A percentile compares a stretch with the other conserved stretches of the same genome.
These are phyloP conservation scores for Bos indicus DNA, from an alignment of 2,113 vertebrate genomes.

Conservation along the genomic window DNA sequence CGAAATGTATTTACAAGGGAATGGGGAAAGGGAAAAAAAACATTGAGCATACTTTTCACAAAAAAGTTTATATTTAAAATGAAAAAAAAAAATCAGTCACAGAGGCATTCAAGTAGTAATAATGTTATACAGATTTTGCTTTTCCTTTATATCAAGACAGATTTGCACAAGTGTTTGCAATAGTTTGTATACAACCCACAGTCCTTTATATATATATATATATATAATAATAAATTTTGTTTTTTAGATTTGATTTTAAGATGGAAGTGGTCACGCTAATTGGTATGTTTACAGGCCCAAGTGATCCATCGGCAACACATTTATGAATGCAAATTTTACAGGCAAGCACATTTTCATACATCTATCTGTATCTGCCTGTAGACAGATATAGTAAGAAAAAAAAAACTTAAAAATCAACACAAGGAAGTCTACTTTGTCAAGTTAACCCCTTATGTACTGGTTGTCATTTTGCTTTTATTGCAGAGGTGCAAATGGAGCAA, in stretches of 20 bases:
- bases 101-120: slow-evolving; percentile 99
- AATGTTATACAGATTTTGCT: slow-evolving; percentile 97
- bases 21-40: slow-evolving; percentile 85
- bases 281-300: slow-evolving; percentile 85
- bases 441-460: slow-evolving; percentile 88
- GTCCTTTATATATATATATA: slow-evolving; percentile 82
- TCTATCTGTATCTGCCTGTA: slow-evolving; percentile 80
- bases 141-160: slow-evolving; percentile 90
- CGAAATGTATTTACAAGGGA: slow-evolving; percentile 96
- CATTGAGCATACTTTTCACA: slow-evolving; percentile 98
- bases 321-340: slow-evolving; percentile 92
- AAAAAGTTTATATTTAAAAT: slow-evolving; percentile 92
- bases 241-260: slow-evolving; percentile 80
- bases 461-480: slow-evolving; percentile 83
- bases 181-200: slow-evolving; percentile 81
- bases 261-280: slow-evolving; percentile 89
- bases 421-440: slow-evolving; percentile 85
- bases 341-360: slow-evolving; percentile 88
- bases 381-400: slow-evolving; percentile 74
- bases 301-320: slow-evolving; percentile 89
- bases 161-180: slow-evolving; percentile 82
- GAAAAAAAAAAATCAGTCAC: slow-evolving; percentile 96
- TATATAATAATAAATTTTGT: slow-evolving; percentile 77
- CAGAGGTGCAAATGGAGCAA: slow-evolving; percentile 79
- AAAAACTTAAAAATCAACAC: slow-evolving; percentile 79